These are phyloP conservation scores for Cassiopea xamachana DNA, from an alignment of 30 jellyfish, hydroid and myxozoan genomes.

Conservation along the genomic window DNA sequence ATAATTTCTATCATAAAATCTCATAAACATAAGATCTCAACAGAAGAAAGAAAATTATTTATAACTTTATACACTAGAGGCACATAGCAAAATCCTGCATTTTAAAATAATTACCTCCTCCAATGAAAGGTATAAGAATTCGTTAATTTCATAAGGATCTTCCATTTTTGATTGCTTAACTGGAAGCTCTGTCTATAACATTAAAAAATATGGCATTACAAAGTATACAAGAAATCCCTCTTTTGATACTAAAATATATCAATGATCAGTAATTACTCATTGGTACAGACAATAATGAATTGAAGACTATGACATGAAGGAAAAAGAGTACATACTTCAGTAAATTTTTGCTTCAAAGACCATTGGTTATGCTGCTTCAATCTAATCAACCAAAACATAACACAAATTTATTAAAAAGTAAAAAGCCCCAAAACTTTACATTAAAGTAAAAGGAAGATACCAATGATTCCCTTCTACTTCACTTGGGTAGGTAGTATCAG, in stretches of 20 bases:
- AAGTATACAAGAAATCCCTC: not conserved
- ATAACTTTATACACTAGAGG: too few relatives aligned
- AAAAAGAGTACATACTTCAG: not conserved
- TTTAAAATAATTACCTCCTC: constrained; percentile 72
- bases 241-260: not conserved
- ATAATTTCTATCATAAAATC: too few relatives aligned
- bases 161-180: constrained; percentile 44
- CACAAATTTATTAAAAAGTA: not conserved
- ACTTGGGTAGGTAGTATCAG: too few relatives aligned
- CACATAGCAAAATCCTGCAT: too few relatives aligned
- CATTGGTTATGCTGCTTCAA: constrained; percentile 41
- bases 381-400: constrained; percentile 22
- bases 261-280: too few relatives aligned
- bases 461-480: too few relatives aligned
- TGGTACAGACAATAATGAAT: not conserved
- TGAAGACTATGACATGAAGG: not conserved
- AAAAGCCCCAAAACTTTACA: too few relatives aligned
- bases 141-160: constrained; percentile 58
- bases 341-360: not conserved
- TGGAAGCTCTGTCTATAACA: constrained; percentile 24
- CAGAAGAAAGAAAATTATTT: too few relatives aligned
- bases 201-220: not conserved
- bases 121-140: constrained; percentile 74
- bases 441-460: too few relatives aligned
- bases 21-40: too few relatives aligned